phyloP scores from a whole-genome alignment of 2,113 vertebrate species.

The Pelobates fuscus region DNA sequence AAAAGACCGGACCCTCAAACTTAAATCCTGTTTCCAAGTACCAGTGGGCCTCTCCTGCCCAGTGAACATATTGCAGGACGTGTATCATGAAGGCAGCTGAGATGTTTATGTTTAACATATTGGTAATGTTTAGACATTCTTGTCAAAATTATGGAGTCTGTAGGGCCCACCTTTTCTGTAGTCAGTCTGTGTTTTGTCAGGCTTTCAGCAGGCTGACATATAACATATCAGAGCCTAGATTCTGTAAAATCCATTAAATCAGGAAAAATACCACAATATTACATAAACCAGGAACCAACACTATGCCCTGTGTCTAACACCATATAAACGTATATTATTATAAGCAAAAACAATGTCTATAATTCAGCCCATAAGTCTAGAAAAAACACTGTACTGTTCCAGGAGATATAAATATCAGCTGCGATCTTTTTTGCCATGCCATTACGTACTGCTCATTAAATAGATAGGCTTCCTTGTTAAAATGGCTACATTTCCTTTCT shows the following conservation, averaged over 20 bases:
- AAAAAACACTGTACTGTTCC: neutral
- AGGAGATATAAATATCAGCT: neutral
- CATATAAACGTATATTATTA: slow-evolving; percentile 14
- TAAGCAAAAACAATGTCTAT: slow-evolving; percentile 36
- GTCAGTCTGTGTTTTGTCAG: slow-evolving; percentile 36
- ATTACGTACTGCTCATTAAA: neutral
- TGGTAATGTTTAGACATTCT: slow-evolving; percentile 19
- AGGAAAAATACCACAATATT: neutral
- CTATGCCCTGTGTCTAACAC: slow-evolving; percentile 7
- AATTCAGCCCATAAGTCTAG: slow-evolving; percentile 8
- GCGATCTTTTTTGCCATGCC: neutral
- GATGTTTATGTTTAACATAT: slow-evolving; percentile 16
- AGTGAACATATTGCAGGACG: neutral
- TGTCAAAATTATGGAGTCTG: slow-evolving; percentile 26
- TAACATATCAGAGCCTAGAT: slow-evolving; percentile 22
- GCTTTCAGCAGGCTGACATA: slow-evolving; percentile 32
- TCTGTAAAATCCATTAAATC: slow-evolving; percentile 14
- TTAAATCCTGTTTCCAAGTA: neutral
- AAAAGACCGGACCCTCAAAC: too few relatives aligned
- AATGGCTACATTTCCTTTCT: too few relatives aligned
- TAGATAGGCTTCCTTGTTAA: neutral
- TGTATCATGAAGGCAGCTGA: neutral
- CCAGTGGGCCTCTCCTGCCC: neutral
- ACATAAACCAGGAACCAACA: slow-evolving; percentile 21
- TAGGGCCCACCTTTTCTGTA: slow-evolving; percentile 9